These are phyloP conservation scores for Copidosoma floridanum DNA, from an alignment of 1,140 invertebrate species.

Conservation along the genomic window DNA sequence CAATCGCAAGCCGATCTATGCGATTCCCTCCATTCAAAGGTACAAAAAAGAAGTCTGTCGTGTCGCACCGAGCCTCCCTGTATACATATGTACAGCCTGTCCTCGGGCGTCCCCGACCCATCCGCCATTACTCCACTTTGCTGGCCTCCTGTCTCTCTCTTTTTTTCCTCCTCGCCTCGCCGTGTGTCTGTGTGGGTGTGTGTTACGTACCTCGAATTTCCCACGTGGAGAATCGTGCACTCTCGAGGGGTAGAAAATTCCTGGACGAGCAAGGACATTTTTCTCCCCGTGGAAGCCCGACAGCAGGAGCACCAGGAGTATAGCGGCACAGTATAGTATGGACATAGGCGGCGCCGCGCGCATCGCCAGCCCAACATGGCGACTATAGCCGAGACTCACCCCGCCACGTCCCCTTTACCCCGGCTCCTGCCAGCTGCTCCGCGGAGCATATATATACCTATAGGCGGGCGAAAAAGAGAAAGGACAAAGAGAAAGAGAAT, in stretches of 20 bases:
- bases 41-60: conserved; percentile 2
- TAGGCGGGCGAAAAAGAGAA: background rate
- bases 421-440: background rate
- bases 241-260: no score
- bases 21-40: background rate
- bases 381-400: conserved; percentile 9
- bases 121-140: conserved; percentile 12
- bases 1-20: background rate
- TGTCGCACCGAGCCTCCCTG: no score
- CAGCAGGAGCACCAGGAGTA: background rate
- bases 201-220: background rate
- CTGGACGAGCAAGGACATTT: conserved; percentile 10
- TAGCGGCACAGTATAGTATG: conserved; percentile 4
- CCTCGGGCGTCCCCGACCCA: background rate
- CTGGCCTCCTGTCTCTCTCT: background rate
- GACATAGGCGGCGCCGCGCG: conserved; percentile 28
- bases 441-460: background rate
- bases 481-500: conserved; percentile 14
- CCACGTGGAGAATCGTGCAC: no score
- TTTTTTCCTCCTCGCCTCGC: background rate
- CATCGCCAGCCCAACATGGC: conserved; percentile 44
- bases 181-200: background rate
- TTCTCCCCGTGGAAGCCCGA: no score
- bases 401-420: no score
- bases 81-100: no score